Percentiles rank a stretch among this genome's conserved stretches.
Evolutionary conservation across 1,140 invertebrate species (phyloP).

Genomic region (Vanessa tameamea): DNA sequence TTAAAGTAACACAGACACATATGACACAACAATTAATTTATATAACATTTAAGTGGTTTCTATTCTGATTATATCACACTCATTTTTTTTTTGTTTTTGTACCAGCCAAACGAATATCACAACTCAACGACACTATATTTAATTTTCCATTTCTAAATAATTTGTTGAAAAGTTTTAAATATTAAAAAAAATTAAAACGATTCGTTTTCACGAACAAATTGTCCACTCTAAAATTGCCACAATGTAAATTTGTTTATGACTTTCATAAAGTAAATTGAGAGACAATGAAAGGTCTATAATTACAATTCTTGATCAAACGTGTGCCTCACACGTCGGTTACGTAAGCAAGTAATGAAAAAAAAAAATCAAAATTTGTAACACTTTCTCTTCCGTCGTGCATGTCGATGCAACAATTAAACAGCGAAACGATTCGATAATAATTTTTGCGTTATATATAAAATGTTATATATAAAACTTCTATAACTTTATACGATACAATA

Average conservation of each 20-base stretch:
- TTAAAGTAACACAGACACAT: too few relatives aligned
- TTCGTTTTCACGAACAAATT: too few relatives aligned
- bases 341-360: conserved; percentile 8
- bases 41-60: too few relatives aligned
- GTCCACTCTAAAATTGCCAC: neutral
- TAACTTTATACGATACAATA: neutral
- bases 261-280: neutral
- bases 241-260: neutral
- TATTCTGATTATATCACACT: too few relatives aligned
- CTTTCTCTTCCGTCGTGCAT: conserved; percentile 32
- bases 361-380: conserved; percentile 28
- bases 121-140: too few relatives aligned
- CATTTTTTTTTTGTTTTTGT: too few relatives aligned
- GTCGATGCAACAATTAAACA: conserved; percentile 31
- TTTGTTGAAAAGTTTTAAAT: too few relatives aligned
- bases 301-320: conserved; percentile 10
- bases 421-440: conserved; percentile 1
- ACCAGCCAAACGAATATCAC: too few relatives aligned
- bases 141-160: too few relatives aligned
- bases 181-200: too few relatives aligned
- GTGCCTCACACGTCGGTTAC: neutral
- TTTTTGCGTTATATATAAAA: neutral
- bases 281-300: neutral
- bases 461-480: too few relatives aligned
- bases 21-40: too few relatives aligned